Base-by-base conservation (phyloP, 2,113 vertebrate genomes). In the Microcebus murinus region DNA sequence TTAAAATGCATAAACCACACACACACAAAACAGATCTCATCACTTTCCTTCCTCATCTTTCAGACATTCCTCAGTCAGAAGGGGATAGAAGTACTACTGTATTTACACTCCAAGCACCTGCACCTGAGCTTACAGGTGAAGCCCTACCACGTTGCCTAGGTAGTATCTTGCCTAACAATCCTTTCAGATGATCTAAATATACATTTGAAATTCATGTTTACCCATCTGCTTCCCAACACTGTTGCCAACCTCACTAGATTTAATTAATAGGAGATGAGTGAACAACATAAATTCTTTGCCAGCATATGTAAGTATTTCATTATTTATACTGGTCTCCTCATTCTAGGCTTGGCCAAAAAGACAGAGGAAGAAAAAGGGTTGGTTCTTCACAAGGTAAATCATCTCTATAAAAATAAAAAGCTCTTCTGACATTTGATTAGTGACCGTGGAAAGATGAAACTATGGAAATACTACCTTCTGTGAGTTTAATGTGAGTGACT, bases 231-330 rank as follows among this genome's bases (percentile, higher is more conserved):
- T 36, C 71, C 50, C 82, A 63, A n/a, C 31, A 34, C 1, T 21
- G 29, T 23, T 2, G 36, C 91, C 91, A 94, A 39, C 42, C 71
- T 70, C 74, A 55, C 86, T 18, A 73, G 89, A 61, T 91, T 91
- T 93, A 94, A 97, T 93, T 91, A 90, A 84, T 76, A 93, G 84
- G 81, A 71, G 82, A 84, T 86, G 93, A 95, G 89, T 76, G 93
- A 97, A 79, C 57, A 42, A 31, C 5, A 4, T 3, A 86, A 63
- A 63, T 70, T 86, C 86, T 91, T 59, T 74, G 86, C 85, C 96
- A 95, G 61, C 67, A 55, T 3, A 55, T 76, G 59, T 82, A 92
- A 85, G 45, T 12, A 81, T 88, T 81, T 89, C 86, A 21, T 68
- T 84, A 63, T 55, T 84, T 39, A 57, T 81, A 48, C 14, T 48